Conservation (phyloP, 1,140 invertebrate species). For the Cryptotermes secundus region DNA sequence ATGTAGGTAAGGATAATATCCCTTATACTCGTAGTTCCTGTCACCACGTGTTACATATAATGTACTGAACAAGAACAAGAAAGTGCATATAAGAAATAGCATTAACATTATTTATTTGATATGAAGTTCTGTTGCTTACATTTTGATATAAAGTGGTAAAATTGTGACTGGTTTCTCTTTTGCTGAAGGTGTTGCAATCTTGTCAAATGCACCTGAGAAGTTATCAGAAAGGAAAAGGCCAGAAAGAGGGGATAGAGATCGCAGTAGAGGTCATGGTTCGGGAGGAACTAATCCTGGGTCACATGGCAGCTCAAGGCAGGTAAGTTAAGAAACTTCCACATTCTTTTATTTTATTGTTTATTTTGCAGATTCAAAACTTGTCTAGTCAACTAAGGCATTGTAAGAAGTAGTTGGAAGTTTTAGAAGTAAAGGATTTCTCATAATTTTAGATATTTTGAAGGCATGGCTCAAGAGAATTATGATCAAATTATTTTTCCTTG, state of each 20-base stretch:
- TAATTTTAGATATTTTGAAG: neutral
- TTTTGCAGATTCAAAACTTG: neutral
- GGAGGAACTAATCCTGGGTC: neutral
- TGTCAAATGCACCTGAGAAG: slow-evolving; percentile 81
- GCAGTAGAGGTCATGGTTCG: slow-evolving; percentile 41
- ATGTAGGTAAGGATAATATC: slow-evolving; percentile 68
- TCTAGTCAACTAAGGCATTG: neutral
- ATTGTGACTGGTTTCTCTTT: neutral
- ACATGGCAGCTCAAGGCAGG: neutral
- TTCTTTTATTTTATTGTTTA: neutral
- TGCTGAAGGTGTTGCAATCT: slow-evolving; percentile 77
- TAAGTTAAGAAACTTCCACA: neutral
- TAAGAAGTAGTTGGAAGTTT: neutral
- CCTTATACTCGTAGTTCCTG: too few relatives aligned
- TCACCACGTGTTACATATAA: too few relatives aligned
- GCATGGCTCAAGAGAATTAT: neutral
- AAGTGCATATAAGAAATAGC: too few relatives aligned
- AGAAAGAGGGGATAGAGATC: slow-evolving; percentile 38
- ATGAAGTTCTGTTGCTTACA: too few relatives aligned
- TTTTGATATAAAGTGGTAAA: too few relatives aligned
- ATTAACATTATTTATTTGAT: too few relatives aligned
- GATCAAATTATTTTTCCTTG: neutral
- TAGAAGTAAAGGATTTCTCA: neutral
- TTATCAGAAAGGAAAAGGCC: slow-evolving; percentile 45
- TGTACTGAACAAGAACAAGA: too few relatives aligned